Conservation (phyloP, 2,888 invertebrate species). For the Pristionchus fissidentatus region DNA sequence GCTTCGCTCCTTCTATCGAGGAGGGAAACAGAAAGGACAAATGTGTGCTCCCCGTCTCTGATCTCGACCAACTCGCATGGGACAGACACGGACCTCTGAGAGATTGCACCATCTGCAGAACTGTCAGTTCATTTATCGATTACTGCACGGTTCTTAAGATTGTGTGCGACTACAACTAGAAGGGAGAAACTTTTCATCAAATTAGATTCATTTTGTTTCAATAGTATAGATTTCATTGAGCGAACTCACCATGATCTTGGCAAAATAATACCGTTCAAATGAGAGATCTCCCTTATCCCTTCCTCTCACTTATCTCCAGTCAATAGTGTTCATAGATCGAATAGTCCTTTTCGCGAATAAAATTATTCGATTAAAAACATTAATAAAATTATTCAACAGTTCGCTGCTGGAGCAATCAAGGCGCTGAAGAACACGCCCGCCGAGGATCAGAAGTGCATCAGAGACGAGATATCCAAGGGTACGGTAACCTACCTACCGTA, state of each 20-base stretch:
- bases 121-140: slow-evolving; percentile 62
- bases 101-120: slow-evolving; percentile 74
- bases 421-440: slow-evolving; percentile 73
- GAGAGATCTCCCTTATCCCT: too few relatives aligned
- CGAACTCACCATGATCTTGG: too few relatives aligned
- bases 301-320: too few relatives aligned
- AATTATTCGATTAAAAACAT: not conserved
- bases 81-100: slow-evolving; percentile 73
- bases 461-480: slow-evolving; percentile 70
- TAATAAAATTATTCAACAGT: slow-evolving; percentile 54
- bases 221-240: too few relatives aligned
- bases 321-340: too few relatives aligned
- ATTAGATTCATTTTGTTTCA: too few relatives aligned
- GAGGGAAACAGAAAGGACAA: slow-evolving; percentile 73
- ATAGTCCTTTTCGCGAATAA: too few relatives aligned
- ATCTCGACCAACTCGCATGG: slow-evolving; percentile 72
- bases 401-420: slow-evolving; percentile 74
- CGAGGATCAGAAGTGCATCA: slow-evolving; percentile 74
- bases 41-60: slow-evolving; percentile 69
- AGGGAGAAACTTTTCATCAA: too few relatives aligned
- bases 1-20: slow-evolving; percentile 72
- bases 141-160: not conserved
- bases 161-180: not conserved
- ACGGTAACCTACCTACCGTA: not conserved
- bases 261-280: too few relatives aligned